Evolutionary conservation across 2,888 invertebrate species (phyloP), one percentile per base, ranked within the genome.

Genomic region (Ctenicera cuprea): DNA sequence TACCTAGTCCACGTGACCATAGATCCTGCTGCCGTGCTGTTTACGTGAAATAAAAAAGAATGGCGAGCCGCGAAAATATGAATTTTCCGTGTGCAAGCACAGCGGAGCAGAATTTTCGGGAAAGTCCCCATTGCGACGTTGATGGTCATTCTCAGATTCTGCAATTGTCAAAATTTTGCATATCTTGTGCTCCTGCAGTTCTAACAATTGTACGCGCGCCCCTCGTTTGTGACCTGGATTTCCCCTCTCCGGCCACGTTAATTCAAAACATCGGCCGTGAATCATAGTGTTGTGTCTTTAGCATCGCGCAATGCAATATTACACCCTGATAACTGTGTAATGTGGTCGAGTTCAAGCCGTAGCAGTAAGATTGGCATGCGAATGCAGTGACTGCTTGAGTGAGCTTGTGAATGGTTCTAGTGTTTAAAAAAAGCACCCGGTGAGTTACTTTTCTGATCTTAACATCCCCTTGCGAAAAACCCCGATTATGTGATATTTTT

Each of bases 271-370:
- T 64, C 54, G 68, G 59, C 48, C 59, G 69, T 73, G 73, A 69
- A 69, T 73, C 73, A 73, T 76, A 72, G 69, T 65, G 70, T 71
- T 70, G 70, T 73, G 73, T 71, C 74, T 70, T 71, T 71, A 73
- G 62, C 64, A 73, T 65, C 66, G 75, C 61, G 71, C 76, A 61
- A 76, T 77, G 78, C 69, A 78, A 74, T 67, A 78, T 76, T 74
- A 78, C 71, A 76, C 73, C 71, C 77, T 73, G 78, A 67, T 78
- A 77, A 76, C 73, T 69, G 76, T 76, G 78, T 73, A 73, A 77
- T 73, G 77, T 73, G 65, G 69, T 75, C 73, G 74, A 67, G 67
- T 73, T 67, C 69, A 61, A 72, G 37, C 62, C 66, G 71, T 57
- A 69, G 43, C 43, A 50, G 43, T 33, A 71, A 62, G 63, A 69